Conservation (phyloP, 1,140 invertebrate species). For the Anthonomus grandis region DNA sequence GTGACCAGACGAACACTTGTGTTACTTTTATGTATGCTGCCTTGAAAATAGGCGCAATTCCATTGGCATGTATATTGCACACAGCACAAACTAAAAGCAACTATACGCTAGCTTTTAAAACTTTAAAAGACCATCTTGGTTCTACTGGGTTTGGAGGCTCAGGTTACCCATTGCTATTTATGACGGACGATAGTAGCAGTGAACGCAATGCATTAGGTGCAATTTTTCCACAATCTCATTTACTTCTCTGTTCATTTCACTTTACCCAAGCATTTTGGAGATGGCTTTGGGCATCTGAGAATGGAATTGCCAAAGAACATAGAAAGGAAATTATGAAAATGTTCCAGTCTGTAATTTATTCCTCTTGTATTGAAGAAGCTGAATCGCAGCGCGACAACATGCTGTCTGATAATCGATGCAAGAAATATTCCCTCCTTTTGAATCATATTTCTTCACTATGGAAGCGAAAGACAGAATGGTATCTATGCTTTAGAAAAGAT, state of each 20-base stretch:
- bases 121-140: not conserved
- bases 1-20: too few relatives aligned
- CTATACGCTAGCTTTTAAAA: slow-evolving; percentile 5
- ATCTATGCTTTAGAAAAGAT: slow-evolving; percentile 3
- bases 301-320: not conserved
- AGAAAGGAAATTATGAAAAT: slow-evolving; percentile 1
- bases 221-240: not conserved
- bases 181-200: not conserved
- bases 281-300: slow-evolving; percentile 2
- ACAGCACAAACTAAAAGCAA: not conserved
- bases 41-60: slow-evolving; percentile 5
- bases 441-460: not conserved
- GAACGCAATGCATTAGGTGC: slow-evolving; percentile 2
- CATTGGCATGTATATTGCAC: slow-evolving; percentile 6
- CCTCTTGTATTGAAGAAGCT: too few relatives aligned
- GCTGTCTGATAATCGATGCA: not conserved
- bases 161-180: too few relatives aligned
- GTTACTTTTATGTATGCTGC: too few relatives aligned
- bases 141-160: slow-evolving; percentile 5
- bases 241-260: too few relatives aligned
- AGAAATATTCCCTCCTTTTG: too few relatives aligned
- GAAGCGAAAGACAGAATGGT: slow-evolving; percentile 2
- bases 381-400: not conserved
- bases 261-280: too few relatives aligned
- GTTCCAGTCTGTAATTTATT: not conserved